Conservation (phyloP, 37 sponge, comb jelly and placozoan genomes). For the Haliclona indistincta region DNA sequence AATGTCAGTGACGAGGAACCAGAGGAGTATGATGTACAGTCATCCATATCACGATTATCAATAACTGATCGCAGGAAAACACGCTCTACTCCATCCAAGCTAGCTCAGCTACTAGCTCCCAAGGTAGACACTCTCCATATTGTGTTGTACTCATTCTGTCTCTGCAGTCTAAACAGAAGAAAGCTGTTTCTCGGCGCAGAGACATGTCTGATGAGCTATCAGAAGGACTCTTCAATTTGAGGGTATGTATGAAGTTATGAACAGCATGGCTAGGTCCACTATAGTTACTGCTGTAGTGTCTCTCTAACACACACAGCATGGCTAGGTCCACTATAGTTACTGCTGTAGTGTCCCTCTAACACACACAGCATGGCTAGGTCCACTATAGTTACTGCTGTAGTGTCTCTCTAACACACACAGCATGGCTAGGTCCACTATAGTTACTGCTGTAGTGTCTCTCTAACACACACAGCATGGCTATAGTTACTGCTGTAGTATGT, state of each 20-base stretch:
- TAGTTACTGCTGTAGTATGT: too few relatives aligned
- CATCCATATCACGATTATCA: background rate
- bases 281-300: too few relatives aligned
- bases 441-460: too few relatives aligned
- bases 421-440: too few relatives aligned
- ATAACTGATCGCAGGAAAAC: background rate
- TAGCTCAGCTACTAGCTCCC: background rate
- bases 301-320: too few relatives aligned
- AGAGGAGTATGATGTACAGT: background rate
- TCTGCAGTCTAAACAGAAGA: slow-evolving; percentile 28
- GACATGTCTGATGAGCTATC: slow-evolving; percentile 59
- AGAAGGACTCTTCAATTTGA: slow-evolving; percentile 43
- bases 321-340: too few relatives aligned
- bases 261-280: too few relatives aligned
- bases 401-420: too few relatives aligned
- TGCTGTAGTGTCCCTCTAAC: too few relatives aligned
- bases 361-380: too few relatives aligned
- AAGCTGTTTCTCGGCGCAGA: slow-evolving; percentile 36
- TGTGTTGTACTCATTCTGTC: background rate
- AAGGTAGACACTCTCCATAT: background rate
- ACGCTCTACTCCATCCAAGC: background rate
- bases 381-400: too few relatives aligned
- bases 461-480: too few relatives aligned
- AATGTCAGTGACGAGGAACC: slow-evolving; percentile 54
- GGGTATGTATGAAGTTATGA: slow-evolving; percentile 25